These are phyloP conservation scores for Acanthosepion esculentum DNA, from an alignment of 2,888 invertebrate species.

Conservation along the genomic window DNA sequence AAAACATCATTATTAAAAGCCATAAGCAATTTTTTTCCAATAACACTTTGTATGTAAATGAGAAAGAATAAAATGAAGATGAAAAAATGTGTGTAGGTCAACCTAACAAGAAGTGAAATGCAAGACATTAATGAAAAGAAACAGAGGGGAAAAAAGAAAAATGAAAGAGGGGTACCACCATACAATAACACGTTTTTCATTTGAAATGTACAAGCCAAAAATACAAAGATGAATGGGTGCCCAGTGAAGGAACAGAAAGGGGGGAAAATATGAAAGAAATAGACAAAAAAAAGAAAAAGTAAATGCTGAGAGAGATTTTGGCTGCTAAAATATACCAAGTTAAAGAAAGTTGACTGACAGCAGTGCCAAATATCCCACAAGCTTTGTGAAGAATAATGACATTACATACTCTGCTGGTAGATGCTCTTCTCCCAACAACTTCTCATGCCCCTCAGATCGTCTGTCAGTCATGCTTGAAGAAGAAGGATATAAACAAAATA, in stretches of 20 bases:
- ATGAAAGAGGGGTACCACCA: background rate
- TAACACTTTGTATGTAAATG: too few relatives aligned
- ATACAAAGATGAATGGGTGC: background rate
- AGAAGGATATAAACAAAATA: conserved; percentile 11
- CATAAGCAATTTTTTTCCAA: too few relatives aligned
- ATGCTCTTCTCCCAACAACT: conserved; percentile 13
- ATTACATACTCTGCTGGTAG: conserved; percentile 22
- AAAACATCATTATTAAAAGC: too few relatives aligned
- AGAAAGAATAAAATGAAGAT: too few relatives aligned
- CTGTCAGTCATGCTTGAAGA: conserved; percentile 33
- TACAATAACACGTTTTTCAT: background rate
- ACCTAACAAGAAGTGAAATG: conserved; percentile 3
- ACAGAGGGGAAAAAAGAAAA: background rate
- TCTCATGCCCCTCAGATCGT: conserved; percentile 33
- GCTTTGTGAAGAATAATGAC: conserved; percentile 33
- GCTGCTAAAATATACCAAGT: conserved; percentile 11
- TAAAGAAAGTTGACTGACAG: background rate
- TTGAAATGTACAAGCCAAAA: background rate
- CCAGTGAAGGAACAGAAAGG: background rate
- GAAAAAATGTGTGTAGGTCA: background rate
- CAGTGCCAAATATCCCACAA: conserved; percentile 4
- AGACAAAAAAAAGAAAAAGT: background rate
- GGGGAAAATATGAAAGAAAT: background rate
- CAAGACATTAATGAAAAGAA: background rate
- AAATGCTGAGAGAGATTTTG: background rate